Percentiles rank a stretch among this genome's conserved stretches.
These are phyloP conservation scores for Spodoptera litura DNA, from an alignment of 1,140 invertebrate species.

Conservation along the genomic window DNA sequence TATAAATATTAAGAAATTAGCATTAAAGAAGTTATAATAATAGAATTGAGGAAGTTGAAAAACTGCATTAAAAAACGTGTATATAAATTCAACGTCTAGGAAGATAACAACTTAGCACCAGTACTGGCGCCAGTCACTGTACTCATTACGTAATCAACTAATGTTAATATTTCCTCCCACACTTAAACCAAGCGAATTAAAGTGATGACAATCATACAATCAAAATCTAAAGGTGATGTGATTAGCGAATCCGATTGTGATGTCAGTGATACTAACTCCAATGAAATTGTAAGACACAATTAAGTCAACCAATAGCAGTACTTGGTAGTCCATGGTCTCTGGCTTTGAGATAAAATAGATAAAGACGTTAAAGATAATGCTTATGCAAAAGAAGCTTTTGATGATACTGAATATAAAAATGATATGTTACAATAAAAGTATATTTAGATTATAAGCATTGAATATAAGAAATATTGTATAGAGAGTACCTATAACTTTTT, in stretches of 20 bases:
- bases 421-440: neutral
- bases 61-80: too few relatives aligned
- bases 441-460: neutral
- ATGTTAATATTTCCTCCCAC: constrained; percentile 9
- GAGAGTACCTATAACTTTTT: too few relatives aligned
- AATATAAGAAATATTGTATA: neutral
- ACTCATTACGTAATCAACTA: constrained; percentile 3
- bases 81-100: neutral
- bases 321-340: constrained; percentile 18
- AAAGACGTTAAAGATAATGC: too few relatives aligned
- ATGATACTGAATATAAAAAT: neutral
- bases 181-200: constrained; percentile 9
- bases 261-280: constrained; percentile 11
- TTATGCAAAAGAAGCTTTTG: too few relatives aligned
- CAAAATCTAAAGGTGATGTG: constrained; percentile 16
- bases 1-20: too few relatives aligned
- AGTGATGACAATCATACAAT: constrained; percentile 3
- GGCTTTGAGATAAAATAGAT: neutral
- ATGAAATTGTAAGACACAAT: constrained; percentile 9
- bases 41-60: too few relatives aligned
- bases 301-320: constrained; percentile 51
- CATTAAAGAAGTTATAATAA: too few relatives aligned
- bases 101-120: neutral
- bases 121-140: neutral
- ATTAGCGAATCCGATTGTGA: constrained; percentile 4